Percentiles rank a stretch among this genome's conserved stretches.
These are phyloP conservation scores for Agrochola litura DNA, from an alignment of 2,888 invertebrate species.

Conservation along the genomic window DNA sequence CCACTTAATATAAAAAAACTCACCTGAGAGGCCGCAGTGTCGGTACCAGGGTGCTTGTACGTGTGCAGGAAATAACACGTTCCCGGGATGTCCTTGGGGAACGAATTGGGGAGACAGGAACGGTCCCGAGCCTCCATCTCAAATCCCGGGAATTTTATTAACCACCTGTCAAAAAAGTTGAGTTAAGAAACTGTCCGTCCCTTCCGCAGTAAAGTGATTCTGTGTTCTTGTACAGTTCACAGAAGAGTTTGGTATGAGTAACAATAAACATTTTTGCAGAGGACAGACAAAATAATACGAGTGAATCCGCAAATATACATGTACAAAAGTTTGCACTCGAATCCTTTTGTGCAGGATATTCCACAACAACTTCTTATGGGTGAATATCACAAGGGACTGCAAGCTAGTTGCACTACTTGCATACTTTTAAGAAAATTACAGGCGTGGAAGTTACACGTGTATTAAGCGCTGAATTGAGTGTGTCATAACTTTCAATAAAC, in stretches of 20 bases:
- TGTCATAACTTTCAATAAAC: too few species aligned
- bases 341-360: too few species aligned
- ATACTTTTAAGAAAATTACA: too few species aligned
- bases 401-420: too few species aligned
- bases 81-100: conserved; percentile 94
- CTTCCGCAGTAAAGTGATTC: conserved; percentile 47
- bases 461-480: too few species aligned
- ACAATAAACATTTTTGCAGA: too few species aligned
- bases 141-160: conserved; percentile 94
- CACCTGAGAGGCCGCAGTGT: conserved; percentile 90
- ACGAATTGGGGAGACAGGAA: conserved; percentile 95
- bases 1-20: conserved; percentile 59
- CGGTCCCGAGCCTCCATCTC: conserved; percentile 94
- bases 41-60: conserved; percentile 93
- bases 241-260: neutral
- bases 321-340: too few species aligned
- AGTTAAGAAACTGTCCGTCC: conserved; percentile 41
- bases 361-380: too few species aligned
- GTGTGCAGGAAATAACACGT: conserved; percentile 96
- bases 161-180: conserved; percentile 90
- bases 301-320: too few species aligned
- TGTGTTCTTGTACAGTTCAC: conserved; percentile 37
- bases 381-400: too few species aligned
- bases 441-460: too few species aligned
- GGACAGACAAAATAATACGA: neutral